Base-by-base conservation (phyloP, 2,113 vertebrate genomes). In the Tyrannus savana region DNA sequence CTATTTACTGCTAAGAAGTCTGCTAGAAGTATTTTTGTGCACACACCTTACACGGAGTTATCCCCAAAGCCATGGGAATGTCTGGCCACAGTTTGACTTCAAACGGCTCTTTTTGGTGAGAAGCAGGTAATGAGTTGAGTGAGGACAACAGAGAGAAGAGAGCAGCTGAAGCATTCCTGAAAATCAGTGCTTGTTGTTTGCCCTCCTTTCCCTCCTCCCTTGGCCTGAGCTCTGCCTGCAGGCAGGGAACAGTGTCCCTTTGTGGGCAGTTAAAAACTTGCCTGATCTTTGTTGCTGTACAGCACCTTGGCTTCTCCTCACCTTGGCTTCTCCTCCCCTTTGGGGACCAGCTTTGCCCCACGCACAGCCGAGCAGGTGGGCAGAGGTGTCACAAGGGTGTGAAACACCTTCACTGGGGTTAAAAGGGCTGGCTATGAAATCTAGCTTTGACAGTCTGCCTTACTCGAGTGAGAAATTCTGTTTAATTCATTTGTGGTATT, bases 51-150 rank as follows among this genome's bases (percentile, higher is more conserved):
- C 7, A 5, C 18, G 9, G 30, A 55, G 14, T 6, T 15, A 31
- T 14, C 25, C 46, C 37, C n/a, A 23, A 12, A 60, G 73, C 27
- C 77, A n/a, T 18, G 39, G 25, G 7, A 16, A 1, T 2, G 19
- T 0, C 1, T 14, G 4, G 12, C 4, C 14, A 0, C 10, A 19
- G 22, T 17, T 6, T 37, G 47, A 6, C 7, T 31, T 19, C 3
- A 33, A 1, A 4, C 14, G 5, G 3, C 50, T 44, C 6, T 4
- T 19, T 23, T 79, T 12, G 56, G 37, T 71, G n/a, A 47, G 58
- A 41, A n/a, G 9, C 2, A 0, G 4, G 0, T 2, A 3, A 0
- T 1, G 55, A 12, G 23, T 10, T 13, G 44, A 44, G 7, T 4
- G 39, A 46, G 39, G 14, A 14, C 3, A 21, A 1, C 12, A 3